Conservation (phyloP, 2,113 vertebrate genomes). For the Carettochelys insculpta region DNA sequence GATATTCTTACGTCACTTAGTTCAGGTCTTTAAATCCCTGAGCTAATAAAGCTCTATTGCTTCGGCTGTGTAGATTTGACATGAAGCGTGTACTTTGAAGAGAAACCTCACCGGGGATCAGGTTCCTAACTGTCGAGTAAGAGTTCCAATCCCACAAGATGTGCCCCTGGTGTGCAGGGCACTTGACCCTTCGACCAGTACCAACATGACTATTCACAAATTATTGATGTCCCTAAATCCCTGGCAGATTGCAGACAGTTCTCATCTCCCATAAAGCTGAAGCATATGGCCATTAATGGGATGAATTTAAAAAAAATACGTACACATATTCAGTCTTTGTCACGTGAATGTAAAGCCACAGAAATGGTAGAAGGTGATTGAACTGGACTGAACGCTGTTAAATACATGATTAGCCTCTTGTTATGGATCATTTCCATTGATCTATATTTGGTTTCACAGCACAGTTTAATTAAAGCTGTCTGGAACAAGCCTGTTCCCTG, state of each 20-base stretch:
- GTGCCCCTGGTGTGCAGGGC: constrained; percentile 78
- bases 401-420: constrained; percentile 83
- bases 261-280: constrained; percentile 77
- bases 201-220: constrained; percentile 86
- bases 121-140: constrained; percentile 75
- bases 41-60: constrained; percentile 73
- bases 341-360: constrained; percentile 70
- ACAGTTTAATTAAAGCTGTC: constrained; percentile 85
- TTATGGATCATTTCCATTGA: constrained; percentile 84
- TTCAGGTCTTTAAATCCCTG: constrained; percentile 74
- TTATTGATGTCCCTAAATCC: constrained; percentile 89
- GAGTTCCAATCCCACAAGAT: constrained; percentile 79
- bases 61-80: constrained; percentile 72
- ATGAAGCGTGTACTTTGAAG: constrained; percentile 67
- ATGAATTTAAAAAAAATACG: constrained; percentile 77
- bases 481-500: constrained; percentile 75
- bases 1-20: constrained; percentile 63
- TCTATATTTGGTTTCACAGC: constrained; percentile 78
- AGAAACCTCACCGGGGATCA: constrained; percentile 73
- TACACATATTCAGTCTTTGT: constrained; percentile 69
- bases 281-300: constrained; percentile 87
- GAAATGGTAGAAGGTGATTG: constrained; percentile 78
- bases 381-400: constrained; percentile 76
- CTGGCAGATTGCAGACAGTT: constrained; percentile 83
- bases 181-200: constrained; percentile 88